Evolutionary conservation across 2,797 vertebrate species (phyloP).

Genomic region (Dermochelys coriacea): DNA sequence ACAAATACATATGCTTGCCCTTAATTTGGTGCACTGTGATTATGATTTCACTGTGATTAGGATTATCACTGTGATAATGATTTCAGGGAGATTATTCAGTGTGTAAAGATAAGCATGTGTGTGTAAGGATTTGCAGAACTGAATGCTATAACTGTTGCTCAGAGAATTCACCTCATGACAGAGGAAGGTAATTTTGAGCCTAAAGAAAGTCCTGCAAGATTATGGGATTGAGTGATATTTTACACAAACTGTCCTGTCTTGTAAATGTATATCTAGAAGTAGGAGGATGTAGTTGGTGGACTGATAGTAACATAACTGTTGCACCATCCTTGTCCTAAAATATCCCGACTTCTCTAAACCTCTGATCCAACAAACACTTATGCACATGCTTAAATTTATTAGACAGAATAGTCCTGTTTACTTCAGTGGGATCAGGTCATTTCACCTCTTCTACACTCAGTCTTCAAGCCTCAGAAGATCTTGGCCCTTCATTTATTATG

Average conservation of each 20-base stretch:
- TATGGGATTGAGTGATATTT: background rate
- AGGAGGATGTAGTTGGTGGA: background rate
- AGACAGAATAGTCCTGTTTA: background rate
- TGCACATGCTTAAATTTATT: background rate
- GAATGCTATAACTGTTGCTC: background rate
- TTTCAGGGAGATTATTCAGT: background rate
- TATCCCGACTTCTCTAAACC: background rate
- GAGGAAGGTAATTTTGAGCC: background rate
- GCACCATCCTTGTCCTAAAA: background rate
- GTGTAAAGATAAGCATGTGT: background rate
- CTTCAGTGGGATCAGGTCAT: background rate
- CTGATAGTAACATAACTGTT: background rate
- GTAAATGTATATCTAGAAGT: background rate
- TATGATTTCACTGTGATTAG: background rate
- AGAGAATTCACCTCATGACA: background rate
- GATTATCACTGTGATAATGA: no score
- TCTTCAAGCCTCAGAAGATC: background rate
- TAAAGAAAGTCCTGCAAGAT: background rate
- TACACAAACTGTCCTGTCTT: background rate
- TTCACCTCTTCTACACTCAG: background rate
- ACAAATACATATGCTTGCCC: background rate
- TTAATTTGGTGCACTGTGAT: background rate
- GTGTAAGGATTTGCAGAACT: background rate
- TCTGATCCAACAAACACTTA: background rate
- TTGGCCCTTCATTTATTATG: background rate